Evolutionary conservation across 2,888 invertebrate genomes (phyloP).

Genomic region (Lycocerus yunnanus): DNA sequence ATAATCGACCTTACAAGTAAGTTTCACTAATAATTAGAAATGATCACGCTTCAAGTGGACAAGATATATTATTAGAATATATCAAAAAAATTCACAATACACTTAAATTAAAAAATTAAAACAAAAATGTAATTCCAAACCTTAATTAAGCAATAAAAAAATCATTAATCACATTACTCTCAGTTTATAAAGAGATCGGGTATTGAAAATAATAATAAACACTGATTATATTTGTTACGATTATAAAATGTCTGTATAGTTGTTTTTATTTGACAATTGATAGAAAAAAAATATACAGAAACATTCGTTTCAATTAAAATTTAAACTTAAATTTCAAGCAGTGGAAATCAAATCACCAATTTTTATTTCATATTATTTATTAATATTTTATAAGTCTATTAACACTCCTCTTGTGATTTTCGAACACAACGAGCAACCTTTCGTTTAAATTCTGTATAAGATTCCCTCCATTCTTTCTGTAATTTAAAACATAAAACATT

Average conservation of each 20-base stretch:
- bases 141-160: background rate
- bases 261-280: constrained; percentile 8
- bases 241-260: constrained; percentile 14
- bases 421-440: constrained; percentile 97
- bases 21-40: background rate
- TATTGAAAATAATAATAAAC: constrained; percentile 13
- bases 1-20: background rate
- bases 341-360: constrained; percentile 28
- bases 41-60: constrained; percentile 14
- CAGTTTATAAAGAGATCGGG: constrained; percentile 10
- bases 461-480: constrained; percentile 98
- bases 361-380: constrained; percentile 27
- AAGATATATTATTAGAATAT: constrained; percentile 4
- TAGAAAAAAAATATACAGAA: background rate
- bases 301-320: constrained; percentile 1
- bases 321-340: constrained; percentile 21
- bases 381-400: constrained; percentile 62
- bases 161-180: background rate
- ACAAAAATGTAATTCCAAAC: background rate
- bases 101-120: constrained; percentile 1
- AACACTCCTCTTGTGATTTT: constrained; percentile 98
- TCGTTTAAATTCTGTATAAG: constrained; percentile 95
- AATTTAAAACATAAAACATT: constrained; percentile 45
- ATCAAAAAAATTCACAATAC: constrained; percentile 3
- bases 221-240: constrained; percentile 17